Percentiles rank a stretch among this genome's conserved stretches.
Evolutionary conservation across 2,113 vertebrate species (phyloP).

Genomic region (Sinocyclocheilus grahami): DNA sequence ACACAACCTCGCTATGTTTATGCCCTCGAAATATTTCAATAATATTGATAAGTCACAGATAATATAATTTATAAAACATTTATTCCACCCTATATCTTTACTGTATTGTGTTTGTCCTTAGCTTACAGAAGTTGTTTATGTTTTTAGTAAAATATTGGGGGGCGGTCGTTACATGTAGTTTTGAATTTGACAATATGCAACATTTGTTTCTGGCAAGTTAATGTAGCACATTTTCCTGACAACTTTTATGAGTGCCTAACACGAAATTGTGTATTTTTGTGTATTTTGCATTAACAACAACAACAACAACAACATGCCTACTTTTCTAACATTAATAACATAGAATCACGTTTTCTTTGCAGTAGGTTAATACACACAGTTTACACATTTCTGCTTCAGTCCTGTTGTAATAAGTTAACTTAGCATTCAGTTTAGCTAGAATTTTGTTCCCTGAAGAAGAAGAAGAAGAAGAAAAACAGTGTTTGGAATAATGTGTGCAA

Average conservation of each 20-base stretch:
- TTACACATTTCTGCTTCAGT: neutral
- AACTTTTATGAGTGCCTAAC: neutral
- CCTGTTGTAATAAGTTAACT: neutral
- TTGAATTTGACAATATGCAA: neutral
- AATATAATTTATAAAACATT: neutral
- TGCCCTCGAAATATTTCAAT: neutral
- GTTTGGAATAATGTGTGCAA: neutral
- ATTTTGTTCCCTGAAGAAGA: neutral
- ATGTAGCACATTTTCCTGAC: neutral
- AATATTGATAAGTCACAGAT: neutral
- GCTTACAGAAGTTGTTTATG: neutral
- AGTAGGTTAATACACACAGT: neutral
- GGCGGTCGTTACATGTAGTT: neutral
- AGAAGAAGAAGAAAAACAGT: neutral
- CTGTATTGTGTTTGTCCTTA: neutral
- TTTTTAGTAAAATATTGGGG: neutral
- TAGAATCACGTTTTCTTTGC: neutral
- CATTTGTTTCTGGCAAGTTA: neutral
- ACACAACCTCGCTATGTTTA: neutral
- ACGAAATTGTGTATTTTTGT: neutral
- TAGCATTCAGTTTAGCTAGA: neutral
- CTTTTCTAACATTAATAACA: neutral
- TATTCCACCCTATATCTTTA: neutral
- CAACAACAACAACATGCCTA: neutral
- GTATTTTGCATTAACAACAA: neutral